Evolutionary conservation across 1,140 invertebrate species (phyloP).

Genomic region (Steinernema feltiae): DNA sequence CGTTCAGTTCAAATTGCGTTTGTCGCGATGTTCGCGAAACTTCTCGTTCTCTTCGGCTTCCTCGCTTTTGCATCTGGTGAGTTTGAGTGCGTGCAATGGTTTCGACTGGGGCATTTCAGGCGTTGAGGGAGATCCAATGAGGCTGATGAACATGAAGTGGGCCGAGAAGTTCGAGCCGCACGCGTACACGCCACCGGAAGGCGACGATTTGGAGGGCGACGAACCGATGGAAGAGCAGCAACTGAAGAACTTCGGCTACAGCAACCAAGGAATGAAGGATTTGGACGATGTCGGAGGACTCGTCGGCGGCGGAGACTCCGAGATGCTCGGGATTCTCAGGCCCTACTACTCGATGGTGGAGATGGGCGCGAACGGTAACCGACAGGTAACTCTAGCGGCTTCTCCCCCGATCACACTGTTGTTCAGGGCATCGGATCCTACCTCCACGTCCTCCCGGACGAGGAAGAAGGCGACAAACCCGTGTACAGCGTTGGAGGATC

Average conservation of each 20-base stretch:
- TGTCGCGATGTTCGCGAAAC: too few relatives aligned
- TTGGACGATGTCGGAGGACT: slow-evolving; percentile 37
- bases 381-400: slow-evolving; percentile 20
- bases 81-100: not conserved
- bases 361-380: slow-evolving; percentile 42
- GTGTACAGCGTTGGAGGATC: slow-evolving; percentile 41
- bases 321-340: slow-evolving; percentile 31
- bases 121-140: not conserved
- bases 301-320: slow-evolving; percentile 38
- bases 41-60: not conserved
- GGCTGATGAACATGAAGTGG: slow-evolving; percentile 9
- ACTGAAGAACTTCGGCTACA: slow-evolving; percentile 33
- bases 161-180: slow-evolving; percentile 6
- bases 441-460: slow-evolving; percentile 40
- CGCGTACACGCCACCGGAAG: not conserved
- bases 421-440: slow-evolving; percentile 41
- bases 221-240: slow-evolving; percentile 1
- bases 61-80: not conserved
- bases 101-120: not conserved
- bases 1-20: too few relatives aligned
- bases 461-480: slow-evolving; percentile 37
- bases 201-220: not conserved
- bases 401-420: too few relatives aligned
- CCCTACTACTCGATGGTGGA: slow-evolving; percentile 42
- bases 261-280: slow-evolving; percentile 42